A percentile compares a stretch with the other conserved stretches of the same genome.
These are phyloP conservation scores for Noctua comes DNA, from an alignment of 2,888 invertebrate genomes.

Conservation along the genomic window DNA sequence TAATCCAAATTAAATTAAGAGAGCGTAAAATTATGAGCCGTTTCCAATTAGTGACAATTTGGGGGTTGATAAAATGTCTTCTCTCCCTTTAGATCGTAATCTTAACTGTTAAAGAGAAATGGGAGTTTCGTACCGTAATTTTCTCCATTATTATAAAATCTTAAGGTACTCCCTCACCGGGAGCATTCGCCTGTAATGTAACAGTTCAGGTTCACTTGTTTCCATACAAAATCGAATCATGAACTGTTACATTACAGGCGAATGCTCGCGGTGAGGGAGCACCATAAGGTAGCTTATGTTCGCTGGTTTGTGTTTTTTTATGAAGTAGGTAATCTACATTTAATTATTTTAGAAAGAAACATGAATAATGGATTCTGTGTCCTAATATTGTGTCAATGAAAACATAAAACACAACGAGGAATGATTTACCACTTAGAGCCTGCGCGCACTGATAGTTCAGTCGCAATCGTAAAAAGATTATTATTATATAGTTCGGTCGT, in stretches of 20 bases:
- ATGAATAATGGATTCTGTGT: neutral
- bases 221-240: too few relatives aligned
- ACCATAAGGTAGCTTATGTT: slow-evolving; percentile 1
- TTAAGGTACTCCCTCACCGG: too few relatives aligned
- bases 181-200: too few relatives aligned
- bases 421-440: neutral
- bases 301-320: slow-evolving; percentile 2
- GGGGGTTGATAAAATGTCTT: slow-evolving; percentile 46
- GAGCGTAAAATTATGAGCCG: slow-evolving; percentile 69
- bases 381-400: neutral
- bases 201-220: too few relatives aligned
- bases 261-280: too few relatives aligned
- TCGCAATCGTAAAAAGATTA: too few relatives aligned
- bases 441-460: too few relatives aligned
- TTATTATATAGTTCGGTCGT: too few relatives aligned
- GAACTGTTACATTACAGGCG: too few relatives aligned
- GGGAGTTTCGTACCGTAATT: neutral
- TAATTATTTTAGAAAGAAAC: neutral
- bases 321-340: neutral
- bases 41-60: slow-evolving; percentile 72
- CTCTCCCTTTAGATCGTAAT: slow-evolving; percentile 30
- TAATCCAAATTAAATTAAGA: slow-evolving; percentile 76
- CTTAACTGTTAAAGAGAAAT: slow-evolving; percentile 25
- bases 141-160: neutral
- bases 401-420: neutral